A percentile compares a stretch with the other conserved stretches of the same genome.
Conservation (phyloP, 2,797 vertebrate species). For the Ambastaia sidthimunki region DNA sequence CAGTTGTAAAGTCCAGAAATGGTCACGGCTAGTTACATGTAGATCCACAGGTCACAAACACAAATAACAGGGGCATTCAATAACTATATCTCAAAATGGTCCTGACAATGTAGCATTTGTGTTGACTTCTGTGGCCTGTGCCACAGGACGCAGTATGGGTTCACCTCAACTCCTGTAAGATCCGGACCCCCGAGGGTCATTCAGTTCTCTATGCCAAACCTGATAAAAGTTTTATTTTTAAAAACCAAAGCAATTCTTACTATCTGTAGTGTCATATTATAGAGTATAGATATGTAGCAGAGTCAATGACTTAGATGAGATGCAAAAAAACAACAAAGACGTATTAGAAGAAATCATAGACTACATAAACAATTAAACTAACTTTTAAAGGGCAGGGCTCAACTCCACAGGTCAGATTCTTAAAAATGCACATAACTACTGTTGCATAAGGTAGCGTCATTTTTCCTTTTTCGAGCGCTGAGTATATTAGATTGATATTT, state of each 20-base stretch:
- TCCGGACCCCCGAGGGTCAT: constrained; percentile 62
- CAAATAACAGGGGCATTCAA: constrained; percentile 36
- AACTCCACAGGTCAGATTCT: constrained; percentile 60
- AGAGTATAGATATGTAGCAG: constrained; percentile 83
- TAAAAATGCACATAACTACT: constrained; percentile 71
- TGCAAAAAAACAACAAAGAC: constrained; percentile 74
- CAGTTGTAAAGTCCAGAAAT: neutral
- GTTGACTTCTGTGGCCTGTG: constrained; percentile 47
- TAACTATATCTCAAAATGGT: constrained; percentile 29
- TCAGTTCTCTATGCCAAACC: constrained; percentile 84
- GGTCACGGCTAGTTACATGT: constrained; percentile 22
- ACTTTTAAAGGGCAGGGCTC: constrained; percentile 53
- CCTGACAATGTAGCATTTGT: constrained; percentile 75
- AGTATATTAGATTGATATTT: constrained; percentile 74
- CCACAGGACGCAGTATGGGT: constrained; percentile 40
- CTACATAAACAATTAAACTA: constrained; percentile 42
- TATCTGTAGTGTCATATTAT: constrained; percentile 68
- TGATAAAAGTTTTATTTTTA: constrained; percentile 78
- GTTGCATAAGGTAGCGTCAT: constrained; percentile 79
- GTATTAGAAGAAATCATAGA: constrained; percentile 20
- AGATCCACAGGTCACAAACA: constrained; percentile 30
- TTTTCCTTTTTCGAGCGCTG: constrained; percentile 74
- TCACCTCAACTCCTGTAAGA: neutral
- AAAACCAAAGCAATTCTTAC: constrained; percentile 85
- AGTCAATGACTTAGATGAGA: constrained; percentile 82